These are phyloP conservation scores for Smutsia temminckii DNA, from an alignment of 2,797 vertebrate genomes.

Conservation along the genomic window DNA sequence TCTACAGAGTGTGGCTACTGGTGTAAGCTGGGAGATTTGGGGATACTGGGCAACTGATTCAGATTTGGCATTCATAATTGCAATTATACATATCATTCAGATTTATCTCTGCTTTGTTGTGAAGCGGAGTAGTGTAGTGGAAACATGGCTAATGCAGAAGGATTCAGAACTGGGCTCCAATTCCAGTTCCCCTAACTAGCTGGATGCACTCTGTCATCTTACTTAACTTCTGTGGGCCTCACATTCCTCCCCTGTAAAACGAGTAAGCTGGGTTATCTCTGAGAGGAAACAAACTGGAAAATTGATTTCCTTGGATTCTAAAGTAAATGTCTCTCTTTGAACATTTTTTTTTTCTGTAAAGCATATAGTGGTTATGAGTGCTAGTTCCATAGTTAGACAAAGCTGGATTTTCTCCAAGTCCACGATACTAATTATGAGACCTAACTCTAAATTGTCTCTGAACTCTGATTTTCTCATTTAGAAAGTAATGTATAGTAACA, in stretches of 20 bases:
- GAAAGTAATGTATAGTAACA: background rate
- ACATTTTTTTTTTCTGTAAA: background rate
- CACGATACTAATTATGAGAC: background rate
- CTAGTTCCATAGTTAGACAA: background rate
- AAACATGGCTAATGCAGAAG: background rate
- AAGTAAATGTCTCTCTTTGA: background rate
- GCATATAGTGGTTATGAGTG: slow-evolving; percentile 79
- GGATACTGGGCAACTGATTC: background rate
- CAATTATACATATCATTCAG: background rate
- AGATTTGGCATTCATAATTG: background rate
- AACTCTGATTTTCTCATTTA: background rate
- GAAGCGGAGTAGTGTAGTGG: background rate
- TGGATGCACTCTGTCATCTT: background rate
- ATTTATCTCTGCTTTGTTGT: background rate
- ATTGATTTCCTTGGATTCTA: background rate
- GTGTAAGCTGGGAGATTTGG: background rate
- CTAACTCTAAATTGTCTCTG: background rate
- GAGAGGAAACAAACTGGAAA: background rate
- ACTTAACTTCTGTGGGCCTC: background rate
- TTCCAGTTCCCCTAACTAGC: background rate
- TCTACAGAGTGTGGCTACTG: background rate
- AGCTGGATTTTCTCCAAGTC: background rate
- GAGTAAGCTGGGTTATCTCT: background rate
- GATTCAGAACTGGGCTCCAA: background rate
- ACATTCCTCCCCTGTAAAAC: background rate